Base-by-base conservation (phyloP, 2,888 invertebrate species). In the Argynnis bischoffii region DNA sequence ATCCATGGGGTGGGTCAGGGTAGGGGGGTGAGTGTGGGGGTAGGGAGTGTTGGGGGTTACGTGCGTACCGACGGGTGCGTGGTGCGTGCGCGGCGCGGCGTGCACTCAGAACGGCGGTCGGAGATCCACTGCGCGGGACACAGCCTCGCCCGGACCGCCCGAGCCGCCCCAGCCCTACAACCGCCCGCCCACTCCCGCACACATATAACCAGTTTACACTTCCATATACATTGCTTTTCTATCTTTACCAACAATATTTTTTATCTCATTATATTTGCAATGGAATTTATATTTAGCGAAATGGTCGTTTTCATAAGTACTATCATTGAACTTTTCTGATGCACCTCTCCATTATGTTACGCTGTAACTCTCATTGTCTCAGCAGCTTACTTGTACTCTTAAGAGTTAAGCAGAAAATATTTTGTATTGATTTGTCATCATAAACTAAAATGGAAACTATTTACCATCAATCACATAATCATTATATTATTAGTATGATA, bases 1-100 rank as follows among this genome's bases (percentile, higher is more conserved):
- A 88, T 86, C 84, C 87, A 86, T 75, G 76, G 73, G 74, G 72
- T 69, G 70, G 69, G 74, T 61, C 69, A 16, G 73, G 53, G 59
- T 72, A 55, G 21, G 51, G 55, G 64, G 74, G 73, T 61, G 67
- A 65, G 66, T 73, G 57, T 18, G 53, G 69, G 26, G 69, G 64
- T 41, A 3, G 8, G 35, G 35, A 2, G 35, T 41, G 35, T 35
- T 41, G 69, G 65, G 69, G 75, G 69, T 70, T 80, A 85, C 85
- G 84, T 88, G 88, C 84, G 90, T 91, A 91, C 91, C 90, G 90
- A 87, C 88, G 89, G 88, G 88, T 85, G 84, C 82, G 84, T 81
- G 79, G 79, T 81, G 85, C 76, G 85, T 85, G 88, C 85, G 86
- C 75, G 83, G 81, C 85, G 83, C 87, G 86, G 82, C 90, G 92